Base-by-base conservation (phyloP, 2,113 vertebrate species). In the Urocitellus parryii region DNA sequence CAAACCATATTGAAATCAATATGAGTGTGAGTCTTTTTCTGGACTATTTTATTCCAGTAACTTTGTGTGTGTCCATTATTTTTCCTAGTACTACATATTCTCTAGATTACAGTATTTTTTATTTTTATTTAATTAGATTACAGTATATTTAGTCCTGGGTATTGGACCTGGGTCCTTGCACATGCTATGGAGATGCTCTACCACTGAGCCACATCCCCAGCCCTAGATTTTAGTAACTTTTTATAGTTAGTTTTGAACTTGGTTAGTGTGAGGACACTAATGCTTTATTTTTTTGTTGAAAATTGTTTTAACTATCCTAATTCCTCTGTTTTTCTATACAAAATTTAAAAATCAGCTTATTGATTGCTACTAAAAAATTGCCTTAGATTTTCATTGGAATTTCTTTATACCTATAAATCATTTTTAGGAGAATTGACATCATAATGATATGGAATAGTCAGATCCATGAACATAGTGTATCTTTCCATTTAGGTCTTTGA, bases 61-160 rank as follows among this genome's bases (percentile, higher is more conserved):
- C 86, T 80, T 53, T 85, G 37, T 86, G 74, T 90, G 45, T 86
- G 67, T 90, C 14, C 45, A 58, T 86, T 82, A 48, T 77, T 90
- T 93, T 85, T 51, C 61, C 11, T 51, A 74, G 2, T 74, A 85
- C 25, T 39, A 48, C 29, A 25, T 65, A 24, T 24, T 37, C 9
- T 67, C 32, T 80, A 37, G 32, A 86, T 93, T 93, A 73, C 7
- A 85, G 8, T 90, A 51, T 13, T 80, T 73, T 78, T 13, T 39
- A 79, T 24, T 56, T 56, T 56, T 56, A 20, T 18, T 56, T 51
- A 51, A 56, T 56, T 56, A 37, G n/a, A 86, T 93, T 93, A 73
- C 7, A 85, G 8, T 93, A 51, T 13, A 74, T 73, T 78, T 18
- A 56, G 56, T 56, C 18, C 18, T 6, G 56, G 56, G 56, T 4